phyloP scores from a whole-genome alignment of 1,140 invertebrate genomes.

The Meloidogyne floridensis region DNA sequence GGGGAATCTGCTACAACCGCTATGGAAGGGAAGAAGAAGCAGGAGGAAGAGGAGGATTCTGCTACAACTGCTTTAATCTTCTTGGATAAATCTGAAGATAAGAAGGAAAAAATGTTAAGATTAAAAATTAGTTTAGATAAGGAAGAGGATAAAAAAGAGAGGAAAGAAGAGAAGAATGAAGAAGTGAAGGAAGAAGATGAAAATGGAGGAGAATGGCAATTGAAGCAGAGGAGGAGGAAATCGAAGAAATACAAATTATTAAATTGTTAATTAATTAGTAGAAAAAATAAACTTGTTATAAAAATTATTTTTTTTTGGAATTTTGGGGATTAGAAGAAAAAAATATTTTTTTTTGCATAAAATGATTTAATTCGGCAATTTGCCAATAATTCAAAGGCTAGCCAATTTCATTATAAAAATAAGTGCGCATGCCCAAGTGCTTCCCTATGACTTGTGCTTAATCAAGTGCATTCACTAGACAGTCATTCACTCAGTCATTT shows the following conservation, averaged over 20 bases:
- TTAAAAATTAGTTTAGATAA: conserved; percentile 60
- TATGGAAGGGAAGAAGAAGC: no score
- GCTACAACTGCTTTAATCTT: conserved; percentile 67
- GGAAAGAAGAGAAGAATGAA: background rate
- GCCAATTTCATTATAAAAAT: background rate
- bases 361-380: background rate
- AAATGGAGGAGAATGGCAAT: conserved; percentile 22
- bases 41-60: no score
- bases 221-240: conserved; percentile 22
- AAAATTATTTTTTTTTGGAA: background rate
- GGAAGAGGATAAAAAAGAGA: conserved; percentile 70
- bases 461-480: background rate
- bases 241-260: conserved; percentile 3
- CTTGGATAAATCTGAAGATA: conserved; percentile 71
- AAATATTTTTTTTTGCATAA: background rate
- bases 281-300: no score
- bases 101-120: background rate
- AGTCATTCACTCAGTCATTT: background rate
- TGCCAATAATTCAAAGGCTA: background rate
- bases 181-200: conserved; percentile 74
- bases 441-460: background rate
- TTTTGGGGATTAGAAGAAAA: no score
- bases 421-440: background rate
- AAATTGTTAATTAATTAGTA: background rate
- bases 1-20: no score